Conservation (phyloP, 92 coral and sea anemone species). For the Scolanthus callimorphus region DNA sequence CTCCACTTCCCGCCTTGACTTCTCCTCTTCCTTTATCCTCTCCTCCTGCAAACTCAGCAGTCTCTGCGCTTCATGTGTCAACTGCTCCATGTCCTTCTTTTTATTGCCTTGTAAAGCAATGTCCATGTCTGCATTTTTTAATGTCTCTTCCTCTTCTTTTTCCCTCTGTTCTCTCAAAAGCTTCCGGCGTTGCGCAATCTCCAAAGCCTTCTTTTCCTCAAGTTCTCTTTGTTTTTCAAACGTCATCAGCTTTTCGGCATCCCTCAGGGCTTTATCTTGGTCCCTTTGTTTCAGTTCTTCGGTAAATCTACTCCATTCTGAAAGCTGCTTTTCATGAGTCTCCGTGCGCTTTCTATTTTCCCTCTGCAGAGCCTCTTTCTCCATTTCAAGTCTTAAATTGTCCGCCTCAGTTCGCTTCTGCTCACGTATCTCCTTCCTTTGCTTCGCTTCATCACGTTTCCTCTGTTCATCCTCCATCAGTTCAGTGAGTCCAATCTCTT, state of each 20-base stretch:
- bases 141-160: slow-evolving; percentile 37
- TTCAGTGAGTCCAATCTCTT: slow-evolving; percentile 30
- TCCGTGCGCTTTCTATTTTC: slow-evolving; percentile 50
- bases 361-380: slow-evolving; percentile 26
- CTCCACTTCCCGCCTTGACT: slow-evolving; percentile 13
- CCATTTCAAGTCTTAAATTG: slow-evolving; percentile 37
- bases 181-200: slow-evolving; percentile 6
- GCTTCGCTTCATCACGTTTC: slow-evolving; percentile 38
- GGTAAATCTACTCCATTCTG: slow-evolving; percentile 35
- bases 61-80: slow-evolving; percentile 37
- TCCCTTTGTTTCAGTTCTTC: slow-evolving; percentile 10
- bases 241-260: slow-evolving; percentile 5
- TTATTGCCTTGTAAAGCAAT: slow-evolving; percentile 37
- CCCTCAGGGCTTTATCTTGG: background rate
- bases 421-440: slow-evolving; percentile 13
- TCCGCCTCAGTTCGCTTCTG: slow-evolving; percentile 44
- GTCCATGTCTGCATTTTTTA: slow-evolving; percentile 29
- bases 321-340: slow-evolving; percentile 25
- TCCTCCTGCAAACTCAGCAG: slow-evolving; percentile 30
- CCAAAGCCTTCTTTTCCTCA: slow-evolving; percentile 1
- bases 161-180: slow-evolving; percentile 22
- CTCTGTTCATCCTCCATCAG: slow-evolving; percentile 35
- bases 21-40: slow-evolving; percentile 35
- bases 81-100: slow-evolving; percentile 26
- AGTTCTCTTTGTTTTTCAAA: slow-evolving; percentile 5